These are phyloP conservation scores for Elaeidobius kamerunicus DNA, from an alignment of 2,888 invertebrate species.

Conservation along the genomic window DNA sequence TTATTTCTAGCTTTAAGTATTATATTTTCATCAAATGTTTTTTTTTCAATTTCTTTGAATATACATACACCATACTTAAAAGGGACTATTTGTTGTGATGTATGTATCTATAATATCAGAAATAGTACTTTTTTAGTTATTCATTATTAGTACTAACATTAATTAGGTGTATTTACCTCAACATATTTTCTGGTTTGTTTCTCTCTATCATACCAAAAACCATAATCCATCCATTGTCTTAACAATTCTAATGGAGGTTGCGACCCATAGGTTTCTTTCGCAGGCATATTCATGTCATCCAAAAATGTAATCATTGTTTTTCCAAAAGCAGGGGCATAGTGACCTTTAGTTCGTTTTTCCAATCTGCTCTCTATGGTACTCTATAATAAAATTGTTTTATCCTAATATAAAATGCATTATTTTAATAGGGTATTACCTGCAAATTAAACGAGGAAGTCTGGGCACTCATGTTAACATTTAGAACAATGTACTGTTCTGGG, in stretches of 20 bases:
- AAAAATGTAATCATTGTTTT: constrained; percentile 83
- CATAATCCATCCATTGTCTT: constrained; percentile 83
- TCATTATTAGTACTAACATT: too few species aligned
- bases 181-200: constrained; percentile 77
- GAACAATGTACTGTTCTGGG: constrained; percentile 56
- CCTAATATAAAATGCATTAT: background rate
- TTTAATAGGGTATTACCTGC: constrained; percentile 55
- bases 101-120: too few species aligned
- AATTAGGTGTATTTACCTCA: constrained; percentile 59
- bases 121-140: too few species aligned
- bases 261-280: constrained; percentile 82
- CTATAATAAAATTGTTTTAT: constrained; percentile 5
- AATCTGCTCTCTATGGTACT: constrained; percentile 75
- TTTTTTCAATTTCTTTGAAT: too few species aligned
- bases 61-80: too few species aligned
- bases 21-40: too few species aligned
- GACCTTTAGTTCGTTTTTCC: constrained; percentile 84
- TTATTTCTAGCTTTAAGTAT: too few species aligned
- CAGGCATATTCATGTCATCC: constrained; percentile 94
- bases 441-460: constrained; percentile 82
- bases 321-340: constrained; percentile 75
- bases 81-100: too few species aligned
- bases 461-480: constrained; percentile 85
- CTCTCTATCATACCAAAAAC: constrained; percentile 82
- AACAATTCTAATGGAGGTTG: constrained; percentile 86